phyloP scores from a whole-genome alignment of 1,140 invertebrate species.

The Microplitis demolitor region DNA sequence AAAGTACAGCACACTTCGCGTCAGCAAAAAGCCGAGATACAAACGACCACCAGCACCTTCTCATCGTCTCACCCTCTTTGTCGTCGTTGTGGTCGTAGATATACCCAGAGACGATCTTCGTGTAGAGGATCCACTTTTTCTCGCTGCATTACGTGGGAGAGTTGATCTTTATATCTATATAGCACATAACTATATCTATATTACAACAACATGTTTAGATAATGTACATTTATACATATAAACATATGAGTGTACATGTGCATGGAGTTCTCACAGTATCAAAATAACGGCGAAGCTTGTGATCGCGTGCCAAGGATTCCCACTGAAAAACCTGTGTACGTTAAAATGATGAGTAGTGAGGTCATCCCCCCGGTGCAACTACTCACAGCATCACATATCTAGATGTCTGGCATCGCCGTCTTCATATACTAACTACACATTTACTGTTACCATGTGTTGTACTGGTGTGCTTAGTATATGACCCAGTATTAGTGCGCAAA shows the following conservation, averaged over 20 bases:
- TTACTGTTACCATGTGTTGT: no score
- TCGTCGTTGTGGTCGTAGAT: background rate
- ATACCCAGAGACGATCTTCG: background rate
- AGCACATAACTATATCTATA: no score
- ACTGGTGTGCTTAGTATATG: no score
- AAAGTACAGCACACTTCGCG: conserved; percentile 10
- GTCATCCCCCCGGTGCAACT: no score
- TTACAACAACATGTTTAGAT: no score
- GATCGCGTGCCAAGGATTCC: conserved; percentile 37
- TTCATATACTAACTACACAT: no score
- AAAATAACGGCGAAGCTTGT: conserved; percentile 11
- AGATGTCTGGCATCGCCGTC: background rate
- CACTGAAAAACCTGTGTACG: conserved; percentile 39
- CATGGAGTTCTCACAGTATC: background rate
- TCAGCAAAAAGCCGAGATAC: background rate
- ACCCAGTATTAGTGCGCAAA: no score
- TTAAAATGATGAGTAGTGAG: conserved; percentile 42
- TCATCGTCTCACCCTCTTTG: no score
- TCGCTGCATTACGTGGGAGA: no score
- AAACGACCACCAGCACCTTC: conserved; percentile 7
- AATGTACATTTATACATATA: background rate
- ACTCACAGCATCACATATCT: background rate
- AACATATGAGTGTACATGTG: background rate
- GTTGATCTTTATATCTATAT: no score
- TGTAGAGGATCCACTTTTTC: background rate